Evolutionary conservation across 2,888 invertebrate species (phyloP).

Genomic region (Meteorus colon): DNA sequence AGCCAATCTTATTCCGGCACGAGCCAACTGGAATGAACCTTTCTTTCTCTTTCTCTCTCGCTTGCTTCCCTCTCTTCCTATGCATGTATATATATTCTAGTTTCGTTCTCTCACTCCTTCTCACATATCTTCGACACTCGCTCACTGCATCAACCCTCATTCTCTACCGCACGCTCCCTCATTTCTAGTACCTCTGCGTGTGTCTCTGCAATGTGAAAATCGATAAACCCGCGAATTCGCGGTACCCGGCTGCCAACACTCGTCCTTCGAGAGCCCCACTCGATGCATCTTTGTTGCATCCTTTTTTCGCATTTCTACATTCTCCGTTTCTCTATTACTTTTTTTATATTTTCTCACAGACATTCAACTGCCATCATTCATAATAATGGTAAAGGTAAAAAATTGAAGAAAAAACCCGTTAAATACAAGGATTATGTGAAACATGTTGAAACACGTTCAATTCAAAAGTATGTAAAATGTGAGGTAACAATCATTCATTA

Average conservation of each 20-base stretch:
- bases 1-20: conserved; percentile 46
- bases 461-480: too few species aligned
- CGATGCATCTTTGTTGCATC: conserved; percentile 37
- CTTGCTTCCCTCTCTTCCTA: neutral
- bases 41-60: conserved; percentile 37
- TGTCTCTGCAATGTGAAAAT: conserved; percentile 43
- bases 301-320: conserved; percentile 4
- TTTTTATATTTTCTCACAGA: neutral
- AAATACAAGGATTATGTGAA: too few species aligned
- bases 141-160: conserved; percentile 8
- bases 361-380: neutral
- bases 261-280: conserved; percentile 33
- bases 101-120: conserved; percentile 40
- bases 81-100: too few species aligned
- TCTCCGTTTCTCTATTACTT: neutral
- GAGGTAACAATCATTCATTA: neutral
- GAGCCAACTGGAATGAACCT: conserved; percentile 29
- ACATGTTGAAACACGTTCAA: too few species aligned
- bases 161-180: conserved; percentile 39
- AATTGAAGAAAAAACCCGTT: too few species aligned
- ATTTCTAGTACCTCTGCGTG: conserved; percentile 40
- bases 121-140: conserved; percentile 18
- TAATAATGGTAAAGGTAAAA: neutral
- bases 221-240: conserved; percentile 49
- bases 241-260: conserved; percentile 44